Evolutionary conservation across 1,140 invertebrate species (phyloP).

Genomic region (Bombus cullumanus): DNA sequence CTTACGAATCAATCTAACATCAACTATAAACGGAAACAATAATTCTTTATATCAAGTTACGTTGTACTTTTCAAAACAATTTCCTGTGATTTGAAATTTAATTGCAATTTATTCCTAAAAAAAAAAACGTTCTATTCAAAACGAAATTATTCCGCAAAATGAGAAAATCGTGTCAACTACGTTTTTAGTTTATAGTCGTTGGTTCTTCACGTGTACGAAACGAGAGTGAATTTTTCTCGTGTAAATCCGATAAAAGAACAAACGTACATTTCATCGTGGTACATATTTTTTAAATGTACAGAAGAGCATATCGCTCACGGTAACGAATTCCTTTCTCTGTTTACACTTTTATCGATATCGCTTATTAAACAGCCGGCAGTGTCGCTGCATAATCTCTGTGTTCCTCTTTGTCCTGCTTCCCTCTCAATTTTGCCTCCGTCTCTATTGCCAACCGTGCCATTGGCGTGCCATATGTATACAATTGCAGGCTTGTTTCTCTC

Average conservation of each 20-base stretch:
- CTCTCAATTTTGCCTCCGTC: neutral
- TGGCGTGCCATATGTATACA: conserved; percentile 15
- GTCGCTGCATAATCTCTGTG: conserved; percentile 1
- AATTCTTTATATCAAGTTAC: neutral
- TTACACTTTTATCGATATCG: conserved; percentile 41
- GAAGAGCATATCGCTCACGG: neutral
- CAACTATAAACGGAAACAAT: neutral
- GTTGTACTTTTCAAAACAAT: neutral
- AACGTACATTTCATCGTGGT: neutral
- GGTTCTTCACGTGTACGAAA: neutral
- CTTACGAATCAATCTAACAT: too few relatives aligned
- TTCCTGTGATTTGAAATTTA: neutral
- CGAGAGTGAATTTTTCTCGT: neutral
- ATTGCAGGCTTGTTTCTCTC: neutral
- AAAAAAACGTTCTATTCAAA: neutral
- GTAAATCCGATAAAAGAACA: neutral
- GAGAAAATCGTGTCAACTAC: neutral
- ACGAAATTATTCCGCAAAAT: neutral
- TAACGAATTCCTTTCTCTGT: conserved; percentile 15
- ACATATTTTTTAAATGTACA: neutral
- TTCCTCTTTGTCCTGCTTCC: neutral
- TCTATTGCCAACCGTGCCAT: neutral
- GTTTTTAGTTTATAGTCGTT: neutral
- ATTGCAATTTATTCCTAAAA: neutral
- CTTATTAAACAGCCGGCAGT: conserved; percentile 52